Conservation (phyloP, 1,140 invertebrate species). For the Hyphantria cunea region DNA sequence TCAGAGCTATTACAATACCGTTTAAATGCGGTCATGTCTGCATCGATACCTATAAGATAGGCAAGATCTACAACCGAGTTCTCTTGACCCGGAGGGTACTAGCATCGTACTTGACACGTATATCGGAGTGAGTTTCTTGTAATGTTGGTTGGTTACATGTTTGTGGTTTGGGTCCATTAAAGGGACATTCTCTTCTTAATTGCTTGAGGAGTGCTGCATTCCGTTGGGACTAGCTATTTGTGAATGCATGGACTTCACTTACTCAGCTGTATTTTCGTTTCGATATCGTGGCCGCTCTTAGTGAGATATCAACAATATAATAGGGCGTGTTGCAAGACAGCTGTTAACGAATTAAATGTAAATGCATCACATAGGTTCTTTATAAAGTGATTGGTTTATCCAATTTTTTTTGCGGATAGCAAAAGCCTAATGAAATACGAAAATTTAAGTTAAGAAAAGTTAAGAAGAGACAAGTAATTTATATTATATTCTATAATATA, state of each 20-base stretch:
- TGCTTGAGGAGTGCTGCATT: slow-evolving; percentile 12
- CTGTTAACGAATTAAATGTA: no score
- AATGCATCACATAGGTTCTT: no score
- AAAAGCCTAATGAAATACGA: no score
- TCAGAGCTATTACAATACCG: background rate
- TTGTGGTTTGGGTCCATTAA: slow-evolving; percentile 14
- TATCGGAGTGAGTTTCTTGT: background rate
- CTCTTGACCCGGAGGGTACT: no score
- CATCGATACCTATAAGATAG: slow-evolving; percentile 11
- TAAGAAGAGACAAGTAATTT: no score
- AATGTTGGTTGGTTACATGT: slow-evolving; percentile 1
- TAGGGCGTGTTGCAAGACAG: no score
- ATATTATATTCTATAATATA: no score
- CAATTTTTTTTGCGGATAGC: no score
- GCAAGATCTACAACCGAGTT: background rate
- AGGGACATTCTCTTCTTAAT: slow-evolving; percentile 20
- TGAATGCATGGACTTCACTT: slow-evolving; percentile 10
- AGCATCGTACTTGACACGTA: background rate
- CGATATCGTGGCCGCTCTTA: background rate
- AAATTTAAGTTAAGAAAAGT: no score
- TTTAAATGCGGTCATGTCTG: slow-evolving; percentile 9
- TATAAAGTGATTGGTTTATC: no score
- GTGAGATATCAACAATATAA: background rate
- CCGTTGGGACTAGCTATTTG: slow-evolving; percentile 17
- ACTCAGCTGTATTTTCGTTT: no score